Evolutionary conservation across 2,888 invertebrate species (phyloP).

Genomic region (Dynastes hyllus): DNA sequence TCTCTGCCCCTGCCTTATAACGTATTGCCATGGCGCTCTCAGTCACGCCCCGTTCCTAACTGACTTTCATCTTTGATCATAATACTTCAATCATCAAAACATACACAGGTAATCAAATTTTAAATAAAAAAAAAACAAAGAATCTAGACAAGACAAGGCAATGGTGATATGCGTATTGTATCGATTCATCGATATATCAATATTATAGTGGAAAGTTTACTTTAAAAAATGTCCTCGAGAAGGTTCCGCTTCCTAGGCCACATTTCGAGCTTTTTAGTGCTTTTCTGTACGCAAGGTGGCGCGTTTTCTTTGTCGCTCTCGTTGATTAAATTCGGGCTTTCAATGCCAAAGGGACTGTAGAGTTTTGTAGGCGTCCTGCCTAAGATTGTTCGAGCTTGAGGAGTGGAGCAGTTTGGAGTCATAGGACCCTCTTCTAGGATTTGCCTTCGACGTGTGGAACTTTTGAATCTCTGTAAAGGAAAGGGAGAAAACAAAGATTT

Average conservation of each 20-base stretch:
- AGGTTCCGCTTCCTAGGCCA: conserved; percentile 54
- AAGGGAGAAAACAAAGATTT: background rate
- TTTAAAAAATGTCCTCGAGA: conserved; percentile 54
- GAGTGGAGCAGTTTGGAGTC: conserved; percentile 71
- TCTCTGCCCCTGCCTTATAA: no score
- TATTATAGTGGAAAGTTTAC: background rate
- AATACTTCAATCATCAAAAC: no score
- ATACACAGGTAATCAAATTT: background rate
- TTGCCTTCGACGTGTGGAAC: conserved; percentile 74
- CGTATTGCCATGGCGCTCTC: no score
- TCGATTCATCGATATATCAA: background rate
- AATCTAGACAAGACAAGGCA: conserved; percentile 24
- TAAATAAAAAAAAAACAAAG: conserved; percentile 11
- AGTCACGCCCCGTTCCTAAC: no score
- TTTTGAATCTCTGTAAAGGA: conserved; percentile 72
- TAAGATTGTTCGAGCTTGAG: conserved; percentile 72
- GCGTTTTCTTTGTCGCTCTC: conserved; percentile 53
- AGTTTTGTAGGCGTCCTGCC: conserved; percentile 82
- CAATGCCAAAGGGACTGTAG: conserved; percentile 85
- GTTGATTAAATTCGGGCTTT: conserved; percentile 73
- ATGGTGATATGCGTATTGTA: conserved; percentile 34
- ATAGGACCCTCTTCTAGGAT: conserved; percentile 74
- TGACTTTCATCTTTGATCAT: no score
- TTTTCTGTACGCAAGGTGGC: background rate
- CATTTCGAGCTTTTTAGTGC: conserved; percentile 42